Conservation (phyloP, 2,797 vertebrate genomes). For the Bradypodion ventrale region DNA sequence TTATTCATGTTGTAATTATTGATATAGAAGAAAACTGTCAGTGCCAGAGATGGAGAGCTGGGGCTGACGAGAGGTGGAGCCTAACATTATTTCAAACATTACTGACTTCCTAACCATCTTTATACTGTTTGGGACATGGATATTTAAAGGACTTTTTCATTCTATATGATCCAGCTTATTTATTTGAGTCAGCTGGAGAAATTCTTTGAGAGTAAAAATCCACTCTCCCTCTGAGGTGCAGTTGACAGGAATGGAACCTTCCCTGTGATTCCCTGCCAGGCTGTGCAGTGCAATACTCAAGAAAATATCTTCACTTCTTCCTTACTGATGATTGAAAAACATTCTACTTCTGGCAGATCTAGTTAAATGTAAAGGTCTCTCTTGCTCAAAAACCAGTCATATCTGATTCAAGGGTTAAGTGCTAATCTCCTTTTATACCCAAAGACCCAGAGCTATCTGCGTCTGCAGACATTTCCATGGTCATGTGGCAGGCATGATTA, state of each 20-base stretch:
- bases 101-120: not conserved
- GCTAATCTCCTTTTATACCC: no score
- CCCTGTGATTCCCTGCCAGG: not conserved
- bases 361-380: no score
- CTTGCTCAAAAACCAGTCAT: no score
- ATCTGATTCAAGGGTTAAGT: no score
- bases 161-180: not conserved
- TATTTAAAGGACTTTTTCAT: no score
- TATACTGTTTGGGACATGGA: not conserved
- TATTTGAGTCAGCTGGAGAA: not conserved
- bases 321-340: not conserved
- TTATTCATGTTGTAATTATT: not conserved
- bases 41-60: not conserved
- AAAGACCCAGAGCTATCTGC: no score
- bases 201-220: no score
- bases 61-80: not conserved
- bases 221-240: not conserved
- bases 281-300: not conserved
- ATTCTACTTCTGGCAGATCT: not conserved
- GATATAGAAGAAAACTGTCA: not conserved
- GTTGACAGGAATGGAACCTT: not conserved
- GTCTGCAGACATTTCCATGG: no score
- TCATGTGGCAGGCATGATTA: no score
- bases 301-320: not conserved
- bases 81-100: not conserved